These are phyloP conservation scores for Hydropotes inermis DNA, from an alignment of 2,113 vertebrate species.

Conservation along the genomic window DNA sequence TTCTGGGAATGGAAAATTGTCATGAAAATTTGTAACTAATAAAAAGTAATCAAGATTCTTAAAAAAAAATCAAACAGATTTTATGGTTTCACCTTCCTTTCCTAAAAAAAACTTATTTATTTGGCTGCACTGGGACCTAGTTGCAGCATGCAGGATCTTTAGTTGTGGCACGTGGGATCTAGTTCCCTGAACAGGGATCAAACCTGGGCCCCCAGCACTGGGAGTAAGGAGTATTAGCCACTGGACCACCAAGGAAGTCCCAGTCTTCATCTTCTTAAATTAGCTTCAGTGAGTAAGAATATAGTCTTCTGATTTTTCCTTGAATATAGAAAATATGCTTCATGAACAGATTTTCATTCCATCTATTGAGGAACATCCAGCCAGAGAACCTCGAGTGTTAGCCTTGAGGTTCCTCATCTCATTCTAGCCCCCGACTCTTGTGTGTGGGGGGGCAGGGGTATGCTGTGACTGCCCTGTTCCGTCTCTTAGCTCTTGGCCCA, in stretches of 20 bases:
- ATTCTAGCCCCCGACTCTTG: not conserved
- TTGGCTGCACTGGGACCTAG: not conserved
- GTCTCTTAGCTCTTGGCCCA: not conserved
- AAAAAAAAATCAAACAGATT: not conserved
- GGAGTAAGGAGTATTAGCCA: not conserved
- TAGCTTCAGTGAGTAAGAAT: not conserved
- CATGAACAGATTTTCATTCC: not conserved
- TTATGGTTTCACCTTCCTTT: not conserved
- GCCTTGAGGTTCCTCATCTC: not conserved
- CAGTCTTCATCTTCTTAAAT: not conserved
- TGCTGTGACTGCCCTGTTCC: not conserved
- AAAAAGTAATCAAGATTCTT: not conserved
- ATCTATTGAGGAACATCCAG: not conserved
- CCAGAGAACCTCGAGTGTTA: not conserved
- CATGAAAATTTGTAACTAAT: conserved; percentile 11
- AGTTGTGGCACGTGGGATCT: not conserved
- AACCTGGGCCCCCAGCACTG: not conserved
- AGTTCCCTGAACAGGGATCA: fast-evolving
- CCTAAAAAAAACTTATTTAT: not conserved
- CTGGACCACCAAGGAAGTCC: not conserved
- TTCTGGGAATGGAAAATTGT: not conserved
- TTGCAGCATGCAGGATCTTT: not conserved
- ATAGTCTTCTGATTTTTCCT: not conserved
- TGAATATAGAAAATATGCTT: not conserved
- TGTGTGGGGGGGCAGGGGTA: not conserved